Base-by-base conservation (phyloP, 2,797 vertebrate genomes). In the Mallotus villosus region DNA sequence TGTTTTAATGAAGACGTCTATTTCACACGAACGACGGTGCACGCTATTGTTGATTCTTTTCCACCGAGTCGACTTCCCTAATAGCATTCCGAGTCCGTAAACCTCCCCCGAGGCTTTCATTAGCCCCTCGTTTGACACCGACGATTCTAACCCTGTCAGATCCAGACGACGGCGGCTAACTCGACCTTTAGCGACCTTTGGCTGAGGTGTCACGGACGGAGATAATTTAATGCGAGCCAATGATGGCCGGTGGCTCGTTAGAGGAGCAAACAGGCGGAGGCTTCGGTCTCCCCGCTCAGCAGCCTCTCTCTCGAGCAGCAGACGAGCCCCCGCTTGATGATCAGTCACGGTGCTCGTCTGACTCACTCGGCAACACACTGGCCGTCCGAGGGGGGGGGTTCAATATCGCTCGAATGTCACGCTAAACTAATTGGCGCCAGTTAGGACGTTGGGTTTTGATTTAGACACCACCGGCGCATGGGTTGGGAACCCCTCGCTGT, bases 261-360 rank as follows among this genome's bases (percentile, higher is more conserved):
- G 85, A 77, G 87, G 85, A 53, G 82, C 87, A 84, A 82, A 75
- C 81, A 85, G 81, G 81, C 76, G 74, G 65, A 1, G 81, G 61
- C 74, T 83, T 72, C 75, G 85, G 77, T 12, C 37, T 41, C 84
- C 79, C 78, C 80, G 81, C 83, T 82, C 75, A 85, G 88, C 86
- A 91, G 83, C 70, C 74, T 85, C 74, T 53, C 74, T 53, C 82
- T 90, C 78, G 78, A 77, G 85, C 78, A 81, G 79, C 84, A 71
- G 82, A 87, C 86, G 85, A 85, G 88, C 3, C 27, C 27, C 87
- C 88, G 89, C 90, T 86, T 88, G 74, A 80, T 80, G 81, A 90
- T 91, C 91, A 87, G 90, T 84, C 84, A 87, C 69, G 78, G 87
- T n/a, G 72, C 81, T 84, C 80, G 82, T 77, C 78, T 90, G 88